Percentiles rank a stretch among this genome's conserved stretches.
Conservation (phyloP, 2,888 invertebrate genomes). For the Cryptus armator region DNA sequence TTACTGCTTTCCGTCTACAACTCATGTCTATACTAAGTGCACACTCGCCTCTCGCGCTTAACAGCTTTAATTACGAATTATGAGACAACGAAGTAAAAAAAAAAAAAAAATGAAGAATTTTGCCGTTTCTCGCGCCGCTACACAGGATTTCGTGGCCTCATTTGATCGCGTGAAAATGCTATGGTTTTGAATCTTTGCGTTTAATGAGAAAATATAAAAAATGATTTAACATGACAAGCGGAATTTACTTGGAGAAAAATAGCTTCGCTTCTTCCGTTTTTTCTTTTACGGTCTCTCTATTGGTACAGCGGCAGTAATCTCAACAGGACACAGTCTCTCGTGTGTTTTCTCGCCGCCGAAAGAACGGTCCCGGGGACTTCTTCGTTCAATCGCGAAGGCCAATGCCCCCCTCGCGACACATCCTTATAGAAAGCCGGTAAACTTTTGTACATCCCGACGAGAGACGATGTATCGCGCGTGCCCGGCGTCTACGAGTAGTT, state of each 20-base stretch:
- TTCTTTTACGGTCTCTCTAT: constrained; percentile 1
- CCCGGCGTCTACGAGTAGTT: no score
- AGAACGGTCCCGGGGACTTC: neutral
- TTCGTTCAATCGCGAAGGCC: constrained; percentile 55
- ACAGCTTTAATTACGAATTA: constrained; percentile 48
- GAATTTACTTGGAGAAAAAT: constrained; percentile 21
- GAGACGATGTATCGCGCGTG: neutral
- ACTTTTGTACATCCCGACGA: neutral
- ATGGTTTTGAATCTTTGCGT: neutral
- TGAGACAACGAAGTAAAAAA: neutral
- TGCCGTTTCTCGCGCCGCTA: no score
- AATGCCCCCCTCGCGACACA: constrained; percentile 44
- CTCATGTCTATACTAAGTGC: constrained; percentile 13
- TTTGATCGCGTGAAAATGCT: constrained; percentile 10
- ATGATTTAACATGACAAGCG: constrained; percentile 26
- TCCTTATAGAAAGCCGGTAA: constrained; percentile 48
- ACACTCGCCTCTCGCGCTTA: constrained; percentile 1
- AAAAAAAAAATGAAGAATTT: constrained; percentile 1
- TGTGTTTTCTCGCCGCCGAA: constrained; percentile 5
- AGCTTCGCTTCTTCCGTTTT: neutral
- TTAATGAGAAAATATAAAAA: neutral
- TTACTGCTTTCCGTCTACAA: constrained; percentile 53
- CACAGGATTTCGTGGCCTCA: constrained; percentile 1
- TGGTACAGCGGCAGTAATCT: constrained; percentile 29
- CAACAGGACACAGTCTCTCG: constrained; percentile 32